Base-by-base conservation (phyloP, 2,888 invertebrate species). In the Volucella bombylans region DNA sequence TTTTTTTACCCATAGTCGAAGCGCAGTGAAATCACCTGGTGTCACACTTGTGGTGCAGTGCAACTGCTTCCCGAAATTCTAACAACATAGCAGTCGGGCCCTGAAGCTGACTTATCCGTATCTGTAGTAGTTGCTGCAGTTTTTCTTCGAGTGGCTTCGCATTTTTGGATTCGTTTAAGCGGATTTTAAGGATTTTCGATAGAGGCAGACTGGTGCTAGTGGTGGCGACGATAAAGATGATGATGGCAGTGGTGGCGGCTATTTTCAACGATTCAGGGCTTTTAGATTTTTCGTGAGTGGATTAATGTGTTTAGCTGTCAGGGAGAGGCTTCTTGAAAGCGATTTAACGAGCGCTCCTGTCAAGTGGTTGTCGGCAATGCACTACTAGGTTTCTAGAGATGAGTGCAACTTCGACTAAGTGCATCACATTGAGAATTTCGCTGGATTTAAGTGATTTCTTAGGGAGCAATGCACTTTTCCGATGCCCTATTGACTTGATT, bases 281-380 rank as follows among this genome's bases (percentile, higher is more conserved):
- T 59, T 55, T 38, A 31, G 43, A 43, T 62, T 68, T 68, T 57
- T 49, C 18, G 50, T 73, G 73, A 43, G 45, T 65, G 59, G 43
- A 52, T 77, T 62, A 72, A 73, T 78, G 67, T 12, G 72, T 39
- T 82, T 68, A 68, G 68, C 57, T 82, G 50, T 57, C 47, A 31
- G 31, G 45, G 11, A 10, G 43, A 8, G 59, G 54, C 55, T 61
- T 64, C 31, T 38, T 52, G 31, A 10, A 59, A 57, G 41, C 68
- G 57, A 73, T 73, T 67, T 72, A 50, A 68, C 55, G 47, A 18
- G 15, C 14, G 62, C 52, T 68, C 64, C 62, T 82, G 55, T 78
- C 62, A 47, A 47, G 62, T 73, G 55, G 49, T 61, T 69, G 49
- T 52, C 69, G 47, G 31, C 31, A 52, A 69, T 52, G 23, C 31